Evolutionary conservation across 2,113 vertebrate species (phyloP), one percentile per base, ranked within the genome.

Genomic region (Caretta caretta): DNA sequence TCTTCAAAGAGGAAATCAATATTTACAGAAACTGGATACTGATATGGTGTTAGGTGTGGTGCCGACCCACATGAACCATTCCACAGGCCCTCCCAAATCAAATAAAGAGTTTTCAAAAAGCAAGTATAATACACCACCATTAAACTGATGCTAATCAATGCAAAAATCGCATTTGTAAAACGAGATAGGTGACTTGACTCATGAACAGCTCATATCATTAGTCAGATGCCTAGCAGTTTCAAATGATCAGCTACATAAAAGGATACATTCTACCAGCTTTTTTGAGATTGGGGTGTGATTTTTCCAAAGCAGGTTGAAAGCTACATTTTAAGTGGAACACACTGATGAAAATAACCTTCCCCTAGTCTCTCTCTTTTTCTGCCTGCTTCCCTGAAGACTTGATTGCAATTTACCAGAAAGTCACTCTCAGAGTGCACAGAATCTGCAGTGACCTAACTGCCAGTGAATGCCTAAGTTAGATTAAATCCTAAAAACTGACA

Each of bases 11-110:
- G 65, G 65, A 95, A 90, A 93, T 94, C 96, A 93, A 83, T 96
- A 95, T 96, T 97, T 96, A 97, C 87, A 88, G 94, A 96, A 97
- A 97, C 91, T 72, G 94, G 94, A 97, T 50, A 92, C 83, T 35
- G 54, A 24, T 51, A 84, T 86, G 89, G 86, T 31, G 59, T 83
- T 95, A 86, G 80, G 86, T 0, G 0, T 56, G 79, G 48, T 91
- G 88, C 83, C 5, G 3, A 93, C 89, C 84, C 94, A 76, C 91
- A 92, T 81, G 79, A 95, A 82, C 82, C 57, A 85, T 90, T 91
- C 84, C 80, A 92, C 93, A 25, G 3, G 50, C 86, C 91, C 84
- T 1, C 51, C 80, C 57, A 69, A 89, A 92, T 9, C 57, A 78
- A 81, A 59, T 48, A 65, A 48, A 78, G 42, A 7, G 42, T 48